These are phyloP conservation scores for Drosophila mulleri DNA, from an alignment of 2,888 invertebrate species.

Conservation along the genomic window DNA sequence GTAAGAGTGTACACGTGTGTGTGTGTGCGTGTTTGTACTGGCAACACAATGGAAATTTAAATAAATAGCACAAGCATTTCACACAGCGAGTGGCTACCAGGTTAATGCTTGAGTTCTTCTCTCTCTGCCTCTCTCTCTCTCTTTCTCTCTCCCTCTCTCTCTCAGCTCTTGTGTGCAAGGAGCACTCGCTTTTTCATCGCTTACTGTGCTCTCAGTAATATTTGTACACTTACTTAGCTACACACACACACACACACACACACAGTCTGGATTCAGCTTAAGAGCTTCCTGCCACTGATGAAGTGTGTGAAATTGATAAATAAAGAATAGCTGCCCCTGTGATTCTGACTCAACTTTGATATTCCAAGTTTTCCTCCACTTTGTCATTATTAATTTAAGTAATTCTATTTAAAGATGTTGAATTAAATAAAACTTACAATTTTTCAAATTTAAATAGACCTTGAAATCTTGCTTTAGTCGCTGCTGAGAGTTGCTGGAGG, in stretches of 20 bases:
- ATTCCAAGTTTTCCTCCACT: neutral
- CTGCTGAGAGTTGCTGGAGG: no score
- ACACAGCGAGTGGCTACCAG: constrained; percentile 31
- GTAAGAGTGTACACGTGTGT: constrained; percentile 14
- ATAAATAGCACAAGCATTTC: constrained; percentile 71
- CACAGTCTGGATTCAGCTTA: constrained; percentile 18
- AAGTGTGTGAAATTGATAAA: constrained; percentile 63
- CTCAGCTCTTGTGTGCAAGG: constrained; percentile 57
- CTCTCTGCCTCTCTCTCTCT: neutral
- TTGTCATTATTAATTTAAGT: no score
- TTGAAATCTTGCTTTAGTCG: no score
- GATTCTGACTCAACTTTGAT: neutral
- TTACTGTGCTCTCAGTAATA: neutral
- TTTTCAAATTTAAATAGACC: no score
- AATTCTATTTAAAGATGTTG: no score
- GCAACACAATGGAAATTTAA: constrained; percentile 63
- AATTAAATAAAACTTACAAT: no score
- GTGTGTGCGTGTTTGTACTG: constrained; percentile 16
- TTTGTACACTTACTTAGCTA: constrained; percentile 28
- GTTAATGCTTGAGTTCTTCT: neutral
- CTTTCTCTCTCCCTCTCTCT: neutral
- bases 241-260: neutral
- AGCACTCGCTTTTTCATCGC: constrained; percentile 26
- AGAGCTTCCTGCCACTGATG: constrained; percentile 39
- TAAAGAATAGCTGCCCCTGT: constrained; percentile 18